phyloP scores from a whole-genome alignment of 2,797 vertebrate species.

The Harpagifer antarcticus region DNA sequence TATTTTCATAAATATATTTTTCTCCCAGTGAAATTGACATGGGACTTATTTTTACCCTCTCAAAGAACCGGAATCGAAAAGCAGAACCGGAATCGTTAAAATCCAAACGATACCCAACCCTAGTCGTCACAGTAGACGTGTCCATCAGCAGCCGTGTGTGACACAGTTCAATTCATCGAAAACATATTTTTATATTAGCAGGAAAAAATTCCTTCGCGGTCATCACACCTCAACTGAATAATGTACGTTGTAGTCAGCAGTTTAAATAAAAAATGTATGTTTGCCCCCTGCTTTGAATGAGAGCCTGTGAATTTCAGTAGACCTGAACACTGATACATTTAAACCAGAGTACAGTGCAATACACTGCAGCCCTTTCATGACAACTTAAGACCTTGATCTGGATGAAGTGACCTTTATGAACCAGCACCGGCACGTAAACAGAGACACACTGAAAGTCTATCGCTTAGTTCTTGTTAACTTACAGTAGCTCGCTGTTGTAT shows the following conservation, averaged over 20 bases:
- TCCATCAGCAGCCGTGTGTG: conserved; percentile 33
- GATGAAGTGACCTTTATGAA: conserved; percentile 68
- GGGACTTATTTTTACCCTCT: no score
- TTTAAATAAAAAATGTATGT: conserved; percentile 24
- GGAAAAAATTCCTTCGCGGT: background rate
- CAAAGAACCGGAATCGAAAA: no score
- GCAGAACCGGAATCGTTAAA: no score
- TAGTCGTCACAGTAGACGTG: conserved; percentile 12
- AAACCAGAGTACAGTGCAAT: conserved; percentile 42
- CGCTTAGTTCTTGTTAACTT: conserved; percentile 3
- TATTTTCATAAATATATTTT: no score
- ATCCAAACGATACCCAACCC: no score
- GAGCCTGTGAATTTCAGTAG: conserved; percentile 28
- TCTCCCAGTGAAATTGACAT: no score
- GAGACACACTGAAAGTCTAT: conserved; percentile 37
- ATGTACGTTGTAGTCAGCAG: background rate
- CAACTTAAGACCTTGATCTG: conserved; percentile 54
- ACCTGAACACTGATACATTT: conserved; percentile 52
- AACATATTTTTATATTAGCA: background rate
- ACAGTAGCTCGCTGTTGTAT: background rate
- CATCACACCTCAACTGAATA: background rate
- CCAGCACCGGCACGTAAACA: conserved; percentile 39
- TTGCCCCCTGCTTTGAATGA: conserved; percentile 34
- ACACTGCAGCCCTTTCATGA: conserved; percentile 68
- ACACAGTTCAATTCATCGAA: background rate